Conservation (phyloP, 2,113 vertebrate genomes). For the Oryzias celebensis region DNA sequence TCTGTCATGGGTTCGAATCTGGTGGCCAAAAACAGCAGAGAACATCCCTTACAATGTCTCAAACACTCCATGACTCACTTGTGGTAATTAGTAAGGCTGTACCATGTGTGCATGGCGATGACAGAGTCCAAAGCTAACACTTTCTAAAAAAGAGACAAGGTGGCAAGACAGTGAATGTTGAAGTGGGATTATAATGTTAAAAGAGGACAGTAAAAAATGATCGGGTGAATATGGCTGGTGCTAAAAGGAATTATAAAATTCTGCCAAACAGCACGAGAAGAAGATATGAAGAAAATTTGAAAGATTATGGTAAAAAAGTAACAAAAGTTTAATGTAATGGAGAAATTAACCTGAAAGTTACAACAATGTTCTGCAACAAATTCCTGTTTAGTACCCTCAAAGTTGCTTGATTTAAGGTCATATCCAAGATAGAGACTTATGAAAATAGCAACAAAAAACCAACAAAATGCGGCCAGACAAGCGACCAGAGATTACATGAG, state of each 20-base stretch:
- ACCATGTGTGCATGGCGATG: conserved; percentile 66
- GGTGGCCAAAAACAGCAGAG: conserved; percentile 69
- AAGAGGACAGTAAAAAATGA: conserved; percentile 14
- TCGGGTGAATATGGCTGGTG: conserved; percentile 67
- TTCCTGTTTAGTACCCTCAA: no score
- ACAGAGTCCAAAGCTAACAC: conserved; percentile 80
- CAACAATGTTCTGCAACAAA: no score
- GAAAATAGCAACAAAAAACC: no score
- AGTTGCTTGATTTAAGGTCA: no score
- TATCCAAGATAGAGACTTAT: no score
- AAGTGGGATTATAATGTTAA: conserved; percentile 1
- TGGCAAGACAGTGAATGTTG: conserved; percentile 13
- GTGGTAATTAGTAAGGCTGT: conserved; percentile 76
- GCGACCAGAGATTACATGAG: no score
- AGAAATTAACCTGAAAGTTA: no score
- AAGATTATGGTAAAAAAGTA: conserved; percentile 36
- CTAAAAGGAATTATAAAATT: conserved; percentile 66
- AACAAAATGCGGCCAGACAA: no score
- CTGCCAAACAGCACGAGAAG: conserved; percentile 59
- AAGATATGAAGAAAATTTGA: conserved; percentile 20
- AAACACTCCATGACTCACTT: conserved; percentile 56
- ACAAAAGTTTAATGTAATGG: background rate
- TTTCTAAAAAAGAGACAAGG: conserved; percentile 45
- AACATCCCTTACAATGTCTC: conserved; percentile 37
- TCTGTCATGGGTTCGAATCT: conserved; percentile 56